Evolutionary conservation across 1,140 invertebrate genomes (phyloP).

Genomic region (Caenorhabditis brenneri): DNA sequence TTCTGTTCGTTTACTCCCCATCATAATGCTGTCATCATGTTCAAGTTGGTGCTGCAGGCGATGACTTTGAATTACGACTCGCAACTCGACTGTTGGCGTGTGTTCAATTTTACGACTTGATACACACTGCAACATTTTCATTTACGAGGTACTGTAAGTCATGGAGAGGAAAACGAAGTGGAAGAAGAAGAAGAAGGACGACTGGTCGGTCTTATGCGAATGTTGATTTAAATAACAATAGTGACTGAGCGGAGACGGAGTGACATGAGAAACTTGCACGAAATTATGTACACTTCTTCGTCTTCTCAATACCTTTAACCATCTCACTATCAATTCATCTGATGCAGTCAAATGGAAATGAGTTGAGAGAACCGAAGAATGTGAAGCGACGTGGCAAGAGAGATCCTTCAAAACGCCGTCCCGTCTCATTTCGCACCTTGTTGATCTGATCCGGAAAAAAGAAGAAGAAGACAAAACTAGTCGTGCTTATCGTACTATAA

Average conservation of each 20-base stretch:
- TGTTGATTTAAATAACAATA: constrained; percentile 44
- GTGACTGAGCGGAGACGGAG: background rate
- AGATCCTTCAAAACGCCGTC: background rate
- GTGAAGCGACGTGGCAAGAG: background rate
- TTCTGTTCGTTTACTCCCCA: background rate
- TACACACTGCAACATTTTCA: constrained; percentile 43
- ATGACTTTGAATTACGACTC: constrained; percentile 42
- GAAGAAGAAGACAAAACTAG: background rate
- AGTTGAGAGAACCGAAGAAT: background rate
- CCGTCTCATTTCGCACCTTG: constrained; percentile 36
- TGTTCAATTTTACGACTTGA: constrained; percentile 43
- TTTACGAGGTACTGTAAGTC: constrained; percentile 43
- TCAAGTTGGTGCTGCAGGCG: background rate
- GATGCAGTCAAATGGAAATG: constrained; percentile 25
- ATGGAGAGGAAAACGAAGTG: constrained; percentile 7
- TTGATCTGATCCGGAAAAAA: background rate
- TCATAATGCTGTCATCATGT: constrained; percentile 41
- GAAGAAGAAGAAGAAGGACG: constrained; percentile 7
- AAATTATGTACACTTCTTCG: background rate
- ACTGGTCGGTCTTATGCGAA: constrained; percentile 15
- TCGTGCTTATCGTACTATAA: constrained; percentile 26
- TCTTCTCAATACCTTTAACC: background rate
- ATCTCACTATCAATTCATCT: background rate
- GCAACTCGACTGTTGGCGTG: background rate
- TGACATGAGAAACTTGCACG: constrained; percentile 32